phyloP scores from a whole-genome alignment of 2,113 vertebrate genomes.

The Malurus melanocephalus region DNA sequence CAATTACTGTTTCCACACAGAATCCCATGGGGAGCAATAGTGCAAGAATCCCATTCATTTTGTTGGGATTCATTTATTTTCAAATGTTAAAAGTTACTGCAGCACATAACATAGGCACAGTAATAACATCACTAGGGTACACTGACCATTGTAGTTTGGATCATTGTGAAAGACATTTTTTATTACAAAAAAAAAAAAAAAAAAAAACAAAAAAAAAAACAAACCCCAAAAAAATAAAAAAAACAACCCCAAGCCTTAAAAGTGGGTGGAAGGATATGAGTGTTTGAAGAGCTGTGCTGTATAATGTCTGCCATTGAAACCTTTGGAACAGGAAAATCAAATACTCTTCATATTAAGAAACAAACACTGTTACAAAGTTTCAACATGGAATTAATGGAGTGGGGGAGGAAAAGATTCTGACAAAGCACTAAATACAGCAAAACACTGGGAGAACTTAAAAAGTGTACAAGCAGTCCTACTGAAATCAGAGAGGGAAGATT shows the following conservation, averaged over 20 bases:
- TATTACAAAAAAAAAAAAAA: not conserved
- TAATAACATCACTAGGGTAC: not conserved
- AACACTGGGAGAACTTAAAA: not conserved
- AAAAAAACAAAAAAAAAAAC: not conserved
- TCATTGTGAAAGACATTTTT: not conserved
- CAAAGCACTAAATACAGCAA: not conserved
- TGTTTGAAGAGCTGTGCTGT: not conserved
- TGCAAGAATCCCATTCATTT: conserved; percentile 40
- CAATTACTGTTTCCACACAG: conserved; percentile 39
- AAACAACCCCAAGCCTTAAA: not conserved
- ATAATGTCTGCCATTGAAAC: not conserved
- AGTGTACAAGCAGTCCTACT: not conserved
- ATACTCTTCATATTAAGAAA: not conserved
- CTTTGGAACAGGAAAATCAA: not conserved
- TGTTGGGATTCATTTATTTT: conserved; percentile 34
- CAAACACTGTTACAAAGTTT: not conserved
- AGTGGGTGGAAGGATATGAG: not conserved
- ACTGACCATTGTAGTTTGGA: not conserved
- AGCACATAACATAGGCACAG: not conserved
- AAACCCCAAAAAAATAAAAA: not conserved
- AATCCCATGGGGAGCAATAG: conserved; percentile 32
- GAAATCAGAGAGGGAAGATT: not conserved
- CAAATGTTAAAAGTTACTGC: conserved; percentile 25
- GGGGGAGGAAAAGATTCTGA: not conserved
- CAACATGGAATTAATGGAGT: not conserved